Evolutionary conservation across 2,888 invertebrate genomes (phyloP), one percentile per base, ranked within the genome.

Genomic region (Pogonocherus hispidulus): DNA sequence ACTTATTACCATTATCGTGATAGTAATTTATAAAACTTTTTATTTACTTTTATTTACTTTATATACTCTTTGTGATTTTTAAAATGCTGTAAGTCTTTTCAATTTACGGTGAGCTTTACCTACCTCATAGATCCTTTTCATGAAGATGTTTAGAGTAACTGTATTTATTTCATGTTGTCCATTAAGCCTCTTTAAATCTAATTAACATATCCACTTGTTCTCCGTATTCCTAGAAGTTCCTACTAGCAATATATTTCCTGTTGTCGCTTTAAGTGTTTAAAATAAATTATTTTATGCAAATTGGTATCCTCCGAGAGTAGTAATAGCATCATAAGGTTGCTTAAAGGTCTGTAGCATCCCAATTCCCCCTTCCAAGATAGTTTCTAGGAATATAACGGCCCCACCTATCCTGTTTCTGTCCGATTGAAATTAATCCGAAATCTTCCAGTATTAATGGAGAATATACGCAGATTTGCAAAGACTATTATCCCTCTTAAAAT

Each of bases 391-490:
- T 62, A 62, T 60, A 54, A 56, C 56, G 47, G 47, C 64, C 64
- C 22, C 59, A 63, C 66, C 69, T 66, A 70, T 63, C 66, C 69
- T 75, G 73, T 74, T 78, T 73, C 76, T 79, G 79, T 80, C 79
- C 80, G 77, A 79, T 80, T 78, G 80, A 80, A 81, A 82, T 81
- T 81, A 82, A 81, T 80, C 78, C 78, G 65, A 73, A 80, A 79
- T 80, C 79, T 78, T 78, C 67, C 71, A 78, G 77, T 79, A 82
- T 80, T 81, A 81, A 81, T 81, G 81, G 80, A 76, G 80, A 81
- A 81, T 81, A 80, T 81, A 81, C 79, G 78, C 79, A 80, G 79
- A 76, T 82, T 81, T 76, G 76, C 76, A 76, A 77, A 76, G 77
- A 77, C 79, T 76, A 80, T 80, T 80, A 80, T 79, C 79, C 78